phyloP scores from a whole-genome alignment of 2,113 vertebrate species.

The Myotis brandtii region DNA sequence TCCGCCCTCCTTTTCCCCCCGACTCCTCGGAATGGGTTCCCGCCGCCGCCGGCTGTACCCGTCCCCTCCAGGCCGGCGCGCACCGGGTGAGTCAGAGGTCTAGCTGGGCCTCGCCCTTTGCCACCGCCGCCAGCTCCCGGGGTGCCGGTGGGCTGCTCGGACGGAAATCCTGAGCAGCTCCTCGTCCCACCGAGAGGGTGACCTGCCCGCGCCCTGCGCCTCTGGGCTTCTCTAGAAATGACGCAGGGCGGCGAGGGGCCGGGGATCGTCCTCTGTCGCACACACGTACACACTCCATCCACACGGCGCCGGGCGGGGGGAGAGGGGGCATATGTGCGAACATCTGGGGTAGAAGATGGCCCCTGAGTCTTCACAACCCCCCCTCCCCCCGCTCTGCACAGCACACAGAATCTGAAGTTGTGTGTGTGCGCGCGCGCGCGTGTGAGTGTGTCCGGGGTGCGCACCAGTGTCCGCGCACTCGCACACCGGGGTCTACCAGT shows the following conservation, averaged over 20 bases:
- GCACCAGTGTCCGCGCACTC: conserved; percentile 37
- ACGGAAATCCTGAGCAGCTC: background rate
- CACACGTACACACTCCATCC: conserved; percentile 30
- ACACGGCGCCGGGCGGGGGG: conserved; percentile 41
- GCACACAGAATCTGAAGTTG: conserved; percentile 56
- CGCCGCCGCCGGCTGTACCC: background rate
- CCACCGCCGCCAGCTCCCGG: conserved; percentile 32
- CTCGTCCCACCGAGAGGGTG: background rate
- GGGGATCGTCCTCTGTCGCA: conserved; percentile 47
- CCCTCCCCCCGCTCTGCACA: background rate
- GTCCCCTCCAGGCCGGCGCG: background rate
- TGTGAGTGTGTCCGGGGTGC: background rate
- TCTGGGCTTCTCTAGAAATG: conserved; percentile 55
- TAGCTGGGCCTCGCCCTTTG: conserved; percentile 71
- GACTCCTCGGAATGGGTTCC: conserved; percentile 24
- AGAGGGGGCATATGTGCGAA: conserved; percentile 70
- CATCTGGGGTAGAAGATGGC: conserved; percentile 70
- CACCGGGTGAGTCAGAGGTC: conserved; percentile 74
- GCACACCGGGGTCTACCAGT: conserved; percentile 46
- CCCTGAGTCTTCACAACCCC: conserved; percentile 28
- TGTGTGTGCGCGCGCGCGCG: background rate
- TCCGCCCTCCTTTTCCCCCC: background rate
- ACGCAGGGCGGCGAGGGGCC: conserved; percentile 47
- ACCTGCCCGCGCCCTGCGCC: background rate
- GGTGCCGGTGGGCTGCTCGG: background rate